These are phyloP conservation scores for Otis tarda DNA, from an alignment of 2,113 vertebrate species.

Conservation along the genomic window DNA sequence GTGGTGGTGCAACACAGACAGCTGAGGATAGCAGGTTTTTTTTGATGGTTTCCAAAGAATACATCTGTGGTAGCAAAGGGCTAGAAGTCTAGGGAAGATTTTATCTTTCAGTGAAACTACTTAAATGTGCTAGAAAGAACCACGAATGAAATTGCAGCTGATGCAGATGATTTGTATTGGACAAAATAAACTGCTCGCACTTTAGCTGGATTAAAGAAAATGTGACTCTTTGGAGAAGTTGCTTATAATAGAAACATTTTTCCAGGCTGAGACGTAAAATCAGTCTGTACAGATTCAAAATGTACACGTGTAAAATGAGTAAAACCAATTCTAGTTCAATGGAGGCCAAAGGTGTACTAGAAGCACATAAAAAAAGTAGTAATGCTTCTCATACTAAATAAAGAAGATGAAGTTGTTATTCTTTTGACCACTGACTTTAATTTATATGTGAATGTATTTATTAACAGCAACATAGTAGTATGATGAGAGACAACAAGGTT, in stretches of 20 bases:
- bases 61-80: rapidly evolving
- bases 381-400: neutral
- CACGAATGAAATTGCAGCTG: neutral
- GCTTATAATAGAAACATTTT: neutral
- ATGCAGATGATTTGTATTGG: neutral
- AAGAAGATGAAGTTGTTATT: neutral
- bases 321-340: neutral
- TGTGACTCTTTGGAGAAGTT: neutral
- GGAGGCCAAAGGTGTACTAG: neutral
- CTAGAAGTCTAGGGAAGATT: neutral
- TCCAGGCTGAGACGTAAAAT: neutral
- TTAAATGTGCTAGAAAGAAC: neutral
- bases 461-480: neutral
- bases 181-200: neutral
- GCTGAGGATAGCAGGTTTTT: neutral
- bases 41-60: neutral
- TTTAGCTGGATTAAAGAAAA: neutral
- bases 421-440: neutral
- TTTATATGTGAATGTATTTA: neutral
- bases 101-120: neutral
- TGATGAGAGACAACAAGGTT: neutral
- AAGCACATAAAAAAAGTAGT: neutral
- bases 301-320: neutral
- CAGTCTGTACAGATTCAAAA: neutral
- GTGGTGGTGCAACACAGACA: neutral